Evolutionary conservation across 2,113 vertebrate genomes (phyloP).

Genomic region (Pelecanoides urinatrix): DNA sequence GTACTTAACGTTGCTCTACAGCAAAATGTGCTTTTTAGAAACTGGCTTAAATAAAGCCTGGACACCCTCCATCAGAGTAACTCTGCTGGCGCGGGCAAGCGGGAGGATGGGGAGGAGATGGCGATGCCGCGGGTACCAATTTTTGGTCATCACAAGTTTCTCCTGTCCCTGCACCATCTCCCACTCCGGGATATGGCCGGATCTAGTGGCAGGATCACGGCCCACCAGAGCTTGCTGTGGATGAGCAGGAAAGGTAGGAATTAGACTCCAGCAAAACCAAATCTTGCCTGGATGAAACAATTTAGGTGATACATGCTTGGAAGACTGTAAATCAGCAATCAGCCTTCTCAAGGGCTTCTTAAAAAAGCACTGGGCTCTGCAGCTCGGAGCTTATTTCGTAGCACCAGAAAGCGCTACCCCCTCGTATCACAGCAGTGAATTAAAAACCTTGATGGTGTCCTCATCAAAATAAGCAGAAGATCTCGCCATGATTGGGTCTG

Average conservation of each 20-base stretch:
- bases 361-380: not conserved
- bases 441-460: not conserved
- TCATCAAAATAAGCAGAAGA: not conserved
- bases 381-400: not conserved
- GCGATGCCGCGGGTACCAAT: not conserved
- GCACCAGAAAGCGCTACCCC: not conserved
- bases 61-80: not conserved
- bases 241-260: not conserved
- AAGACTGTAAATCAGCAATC: not conserved
- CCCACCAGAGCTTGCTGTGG: not conserved
- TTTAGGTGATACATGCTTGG: not conserved
- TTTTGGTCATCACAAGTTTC: not conserved
- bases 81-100: not conserved
- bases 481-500: not conserved
- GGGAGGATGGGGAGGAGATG: not conserved
- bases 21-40: not conserved
- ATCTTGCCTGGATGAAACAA: not conserved
- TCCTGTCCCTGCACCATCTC: not conserved
- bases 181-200: accelerated
- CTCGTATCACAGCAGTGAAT: not conserved
- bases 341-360: not conserved
- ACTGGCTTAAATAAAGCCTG: not conserved
- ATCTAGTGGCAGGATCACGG: not conserved
- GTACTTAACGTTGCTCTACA: not conserved
- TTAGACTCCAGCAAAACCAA: not conserved